Evolutionary conservation across 1,140 invertebrate genomes (phyloP).

Genomic region (Nilaparvata lugens): DNA sequence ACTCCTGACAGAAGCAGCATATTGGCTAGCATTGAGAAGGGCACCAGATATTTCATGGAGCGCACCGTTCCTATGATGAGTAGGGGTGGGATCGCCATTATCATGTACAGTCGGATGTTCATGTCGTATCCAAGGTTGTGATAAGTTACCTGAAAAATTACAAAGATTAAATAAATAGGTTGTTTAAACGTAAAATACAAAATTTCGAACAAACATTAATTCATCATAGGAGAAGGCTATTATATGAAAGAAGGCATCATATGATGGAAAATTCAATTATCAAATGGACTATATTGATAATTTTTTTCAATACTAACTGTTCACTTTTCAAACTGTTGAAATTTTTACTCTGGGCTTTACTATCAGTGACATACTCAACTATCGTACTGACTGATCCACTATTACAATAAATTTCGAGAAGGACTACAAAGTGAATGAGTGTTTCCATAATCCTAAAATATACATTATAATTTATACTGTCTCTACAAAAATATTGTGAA

Average conservation of each 20-base stretch:
- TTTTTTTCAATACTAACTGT: too few species aligned
- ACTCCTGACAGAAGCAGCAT: constrained; percentile 53
- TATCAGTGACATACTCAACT: too few species aligned
- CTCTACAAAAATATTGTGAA: too few species aligned
- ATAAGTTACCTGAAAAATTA: constrained; percentile 15
- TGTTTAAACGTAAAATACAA: neutral
- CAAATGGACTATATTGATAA: too few species aligned
- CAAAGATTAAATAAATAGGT: neutral
- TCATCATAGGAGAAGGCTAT: neutral
- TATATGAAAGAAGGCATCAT: neutral
- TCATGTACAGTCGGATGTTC: constrained; percentile 18
- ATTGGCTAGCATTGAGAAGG: constrained; percentile 63
- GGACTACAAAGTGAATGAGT: too few species aligned
- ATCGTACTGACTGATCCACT: too few species aligned
- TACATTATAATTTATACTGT: too few species aligned
- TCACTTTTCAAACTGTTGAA: too few species aligned
- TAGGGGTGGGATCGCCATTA: constrained; percentile 41
- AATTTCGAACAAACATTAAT: neutral
- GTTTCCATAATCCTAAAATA: too few species aligned
- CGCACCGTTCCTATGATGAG: constrained; percentile 53
- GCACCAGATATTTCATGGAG: constrained; percentile 61
- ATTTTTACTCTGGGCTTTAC: too few species aligned
- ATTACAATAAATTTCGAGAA: too few species aligned
- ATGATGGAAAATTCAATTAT: too few species aligned
- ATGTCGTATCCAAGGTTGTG: neutral